Evolutionary conservation across 2,113 vertebrate genomes (phyloP).

Genomic region (Pontoporia blainvillei): DNA sequence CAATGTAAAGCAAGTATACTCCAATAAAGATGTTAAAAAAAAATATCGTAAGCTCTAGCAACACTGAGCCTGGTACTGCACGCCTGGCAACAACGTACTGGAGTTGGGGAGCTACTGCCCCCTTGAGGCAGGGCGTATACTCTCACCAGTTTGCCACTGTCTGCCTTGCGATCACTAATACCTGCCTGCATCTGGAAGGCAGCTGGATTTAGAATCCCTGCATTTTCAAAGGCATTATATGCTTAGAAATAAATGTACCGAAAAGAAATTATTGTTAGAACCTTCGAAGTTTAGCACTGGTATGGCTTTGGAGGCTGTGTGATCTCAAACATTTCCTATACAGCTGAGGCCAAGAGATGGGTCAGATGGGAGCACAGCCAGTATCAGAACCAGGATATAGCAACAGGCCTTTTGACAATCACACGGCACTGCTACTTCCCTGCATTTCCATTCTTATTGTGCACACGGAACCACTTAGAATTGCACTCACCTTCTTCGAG

Average conservation of each 20-base stretch:
- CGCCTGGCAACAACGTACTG: not conserved
- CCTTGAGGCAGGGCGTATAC: not conserved
- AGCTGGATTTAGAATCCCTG: not conserved
- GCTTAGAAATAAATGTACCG: not conserved
- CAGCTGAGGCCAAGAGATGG: not conserved
- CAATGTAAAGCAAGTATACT: no score
- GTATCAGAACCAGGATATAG: not conserved
- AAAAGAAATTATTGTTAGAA: not conserved
- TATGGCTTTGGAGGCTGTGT: not conserved
- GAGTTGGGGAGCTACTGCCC: not conserved
- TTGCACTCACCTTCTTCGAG: constrained; percentile 90
- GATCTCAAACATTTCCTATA: not conserved
- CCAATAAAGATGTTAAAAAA: not conserved
- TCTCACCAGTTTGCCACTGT: not conserved
- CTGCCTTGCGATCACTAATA: not conserved
- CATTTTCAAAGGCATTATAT: not conserved
- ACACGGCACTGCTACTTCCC: not conserved
- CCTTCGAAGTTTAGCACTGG: not conserved
- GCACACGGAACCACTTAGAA: not conserved
- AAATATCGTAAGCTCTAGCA: not conserved
- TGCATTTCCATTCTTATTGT: not conserved
- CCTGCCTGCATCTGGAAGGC: not conserved
- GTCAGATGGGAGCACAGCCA: fast-evolving
- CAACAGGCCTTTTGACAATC: not conserved
- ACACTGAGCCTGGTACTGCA: not conserved